Conservation (phyloP, 2,888 invertebrate species). For the Ophion costatus region DNA sequence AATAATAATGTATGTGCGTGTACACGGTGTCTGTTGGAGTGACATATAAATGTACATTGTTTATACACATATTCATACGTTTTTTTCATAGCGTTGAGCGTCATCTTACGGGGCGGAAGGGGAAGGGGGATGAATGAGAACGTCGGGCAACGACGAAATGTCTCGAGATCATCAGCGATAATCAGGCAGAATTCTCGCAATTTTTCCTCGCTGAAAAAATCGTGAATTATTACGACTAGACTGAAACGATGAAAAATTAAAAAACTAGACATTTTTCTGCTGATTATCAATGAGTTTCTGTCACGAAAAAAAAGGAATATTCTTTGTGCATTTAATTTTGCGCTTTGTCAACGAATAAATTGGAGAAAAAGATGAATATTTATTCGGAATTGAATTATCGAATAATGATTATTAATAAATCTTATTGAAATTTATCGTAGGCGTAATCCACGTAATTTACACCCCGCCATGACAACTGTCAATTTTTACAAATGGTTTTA, state of each 20-base stretch:
- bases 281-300: not conserved
- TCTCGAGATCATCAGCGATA: slow-evolving; percentile 39
- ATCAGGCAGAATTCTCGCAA: slow-evolving; percentile 20
- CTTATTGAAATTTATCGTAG: too few relatives aligned
- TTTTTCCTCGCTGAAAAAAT: not conserved
- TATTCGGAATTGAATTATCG: too few relatives aligned
- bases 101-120: slow-evolving; percentile 5
- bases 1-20: not conserved
- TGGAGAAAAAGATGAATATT: too few relatives aligned
- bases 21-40: not conserved
- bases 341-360: too few relatives aligned
- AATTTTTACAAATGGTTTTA: too few relatives aligned
- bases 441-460: too few relatives aligned
- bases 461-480: too few relatives aligned
- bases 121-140: slow-evolving; percentile 34
- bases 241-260: too few relatives aligned
- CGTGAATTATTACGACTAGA: not conserved
- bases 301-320: too few relatives aligned
- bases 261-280: not conserved
- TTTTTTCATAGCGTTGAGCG: slow-evolving; percentile 24
- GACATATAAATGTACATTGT: slow-evolving; percentile 17
- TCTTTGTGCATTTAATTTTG: too few relatives aligned
- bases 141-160: slow-evolving; percentile 34
- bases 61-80: slow-evolving; percentile 4
- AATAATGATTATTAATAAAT: too few relatives aligned